Evolutionary conservation across 2,888 invertebrate genomes (phyloP), one percentile per base, ranked within the genome.

Genomic region (Limulus polyphemus): DNA sequence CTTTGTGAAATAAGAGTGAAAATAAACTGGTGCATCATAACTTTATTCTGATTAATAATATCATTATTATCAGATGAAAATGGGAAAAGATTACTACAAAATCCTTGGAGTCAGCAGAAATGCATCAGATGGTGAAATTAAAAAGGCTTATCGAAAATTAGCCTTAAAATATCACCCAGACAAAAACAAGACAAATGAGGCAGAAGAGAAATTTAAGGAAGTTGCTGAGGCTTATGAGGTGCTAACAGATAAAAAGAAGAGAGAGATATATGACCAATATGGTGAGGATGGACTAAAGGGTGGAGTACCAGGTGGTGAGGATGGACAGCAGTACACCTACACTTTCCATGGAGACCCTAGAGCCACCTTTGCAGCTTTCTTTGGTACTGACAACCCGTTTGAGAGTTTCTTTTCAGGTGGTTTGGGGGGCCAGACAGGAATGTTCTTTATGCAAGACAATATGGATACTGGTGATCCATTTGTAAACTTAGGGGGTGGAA

Each of bases 71-170:
- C n/a, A n/a, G n/a, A n/a, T n/a, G n/a, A n/a, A n/a, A 74, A 95
- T 98, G 97, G 97, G 93, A 61, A 98, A 97, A 81, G 95, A 99
- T 79, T 99, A 94, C 76, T 99, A 99, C 78, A 90, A 90, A 79
- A 90, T 88, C 73, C 81, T 99, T 67, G 97, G 94, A 69, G 81
- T 99, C 66, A 72, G 82, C 60, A 90, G 87, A 79, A 85, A 83
- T 70, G 93, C 97, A 47, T 83, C 84, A 52, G 97, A 97, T 71
- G 98, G 98, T 75, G 98, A 99, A 75, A 93, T 99, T 13, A 70
- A 70, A 51, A 70, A 70, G 58, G 69, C 70, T 1, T 70, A 70
- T 58, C 63, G 65, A 17, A 70, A 70, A 56, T 51, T 69, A 16
- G 70, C 70, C 13, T 59, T 70, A 11, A 70, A 70, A 57, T 70